Evolutionary conservation across 2,888 invertebrate genomes (phyloP), one percentile per base, ranked within the genome.

Genomic region (Limulus polyphemus): DNA sequence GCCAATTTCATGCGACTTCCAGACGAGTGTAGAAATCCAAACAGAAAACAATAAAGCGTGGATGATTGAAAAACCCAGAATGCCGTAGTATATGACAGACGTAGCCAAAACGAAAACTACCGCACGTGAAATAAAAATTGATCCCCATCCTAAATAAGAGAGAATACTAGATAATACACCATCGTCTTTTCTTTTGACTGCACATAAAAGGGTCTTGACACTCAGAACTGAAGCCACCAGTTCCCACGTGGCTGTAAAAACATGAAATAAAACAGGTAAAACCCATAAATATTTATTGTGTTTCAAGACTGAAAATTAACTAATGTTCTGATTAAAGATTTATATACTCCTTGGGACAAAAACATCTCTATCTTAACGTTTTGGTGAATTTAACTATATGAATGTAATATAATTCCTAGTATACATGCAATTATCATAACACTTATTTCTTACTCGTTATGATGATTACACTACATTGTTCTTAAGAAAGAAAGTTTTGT

Each of bases 141-240:
- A 66, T 12, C 61, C 57, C 69, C 69, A 69, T 11, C 69, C 68
- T 10, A 59, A 50, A 17, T 64, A 55, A 1, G 67, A 68, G 7
- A 69, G 62, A 11, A 57, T 49, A 11, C 65, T 61, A 11, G 70
- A 70, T 14, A 70, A 60, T 14, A 60, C 59, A 1, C 70, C 70
- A 57, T 70, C 70, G 54, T 70, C 70, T 32, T 62, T 60, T 55
- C 70, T 59, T 10, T 67, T 60, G 1, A 69, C 66, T 11, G 69
- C 70, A 17, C 63, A 63, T 60, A 70, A 59, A 67, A 70, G 66
- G 11, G 70, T 68, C 17, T 69, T 49, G 10, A 70, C 55, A 12
- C 65, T 65, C 14, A 70, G 56, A 3, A 50, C 60, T 0, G 71
- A 71, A 5, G 67, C 68, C 10, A 70, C 56, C 32, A 70, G 50